Evolutionary conservation across 2,888 invertebrate species (phyloP), one percentile per base, ranked within the genome.

Genomic region (Acheta domesticus): DNA sequence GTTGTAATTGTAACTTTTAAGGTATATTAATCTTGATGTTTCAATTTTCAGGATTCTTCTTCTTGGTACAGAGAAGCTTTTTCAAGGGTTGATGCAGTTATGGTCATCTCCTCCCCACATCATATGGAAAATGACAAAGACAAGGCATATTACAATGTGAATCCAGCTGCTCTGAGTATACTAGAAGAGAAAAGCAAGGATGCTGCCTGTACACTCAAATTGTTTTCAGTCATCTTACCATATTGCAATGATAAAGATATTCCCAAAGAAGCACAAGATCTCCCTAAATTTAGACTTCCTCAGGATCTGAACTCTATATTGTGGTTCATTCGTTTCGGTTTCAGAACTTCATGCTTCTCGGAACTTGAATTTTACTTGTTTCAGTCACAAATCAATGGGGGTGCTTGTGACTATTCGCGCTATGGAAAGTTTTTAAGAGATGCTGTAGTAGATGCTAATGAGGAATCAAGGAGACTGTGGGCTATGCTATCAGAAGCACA

Each of bases 51-150:
- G 62, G 62, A 62, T 62, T 62, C 62, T n/a, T 62, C 62, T 62
- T 62, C 62, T 8, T 62, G 62, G 62, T 62, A 62, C n/a, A 14
- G n/a, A 19, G 62, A 62, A n/a, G 62, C 62, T 19, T 62, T 62
- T 62, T 19, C 62, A 19, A 62, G n/a, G 14, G 62, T 62, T 62
- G 62, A 62, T 62, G 62, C 62, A 62, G 62, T 62, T 14, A 62
- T 62, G 62, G 62, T 62, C 14, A n/a, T 62, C 62, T 62, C 62
- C n/a, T 62, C 62, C 14, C 62, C 62, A 14, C 62, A 62, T 62
- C n/a, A n/a, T 62, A n/a, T 62, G 62, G 62, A n/a, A 62, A 62
- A n/a, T 62, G n/a, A 62, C n/a, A 62, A 62, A n/a, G 62, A 62
- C n/a, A 62, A 62, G 8, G 62, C 62, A 14, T 62, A 62, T 62